Base-by-base conservation (phyloP, 2,797 vertebrate species). In the Triplophysa yarkandensis region DNA sequence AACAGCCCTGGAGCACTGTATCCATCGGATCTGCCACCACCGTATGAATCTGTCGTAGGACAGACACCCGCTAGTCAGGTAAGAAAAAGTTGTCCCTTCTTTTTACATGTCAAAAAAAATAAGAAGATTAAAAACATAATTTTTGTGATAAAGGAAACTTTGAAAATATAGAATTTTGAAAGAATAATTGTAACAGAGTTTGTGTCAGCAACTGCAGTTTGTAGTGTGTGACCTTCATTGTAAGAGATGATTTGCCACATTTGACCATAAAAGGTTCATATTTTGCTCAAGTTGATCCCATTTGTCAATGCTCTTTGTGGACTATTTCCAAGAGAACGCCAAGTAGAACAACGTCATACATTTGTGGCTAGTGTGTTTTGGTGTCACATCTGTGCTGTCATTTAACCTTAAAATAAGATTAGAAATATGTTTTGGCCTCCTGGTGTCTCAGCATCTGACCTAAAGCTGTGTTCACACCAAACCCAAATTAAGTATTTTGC, bases 11-110 rank as follows among this genome's bases (percentile, higher is more conserved):
- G 94, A 34, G 93, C 93, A 25, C 87, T 97, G 32, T 98, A 98
- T 79, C 97, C 98, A 0, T 84, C 95, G 0, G 98, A 99, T 82
- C 92, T 98, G 43, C 98, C 98, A 0, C 97, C 98, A n/a, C 96
- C 98, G 0, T 99, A 99, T 0, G 98, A 99, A 88, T 94, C 95
- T 2, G 94, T 99, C 68, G 92, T 98, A 77, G 93, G 95, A 14
- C 93, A 95, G 50, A 90, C 88, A 0, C 90, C 94, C 0, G 88
- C 93, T 82, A 92, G 92, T 63, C 96, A 96, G 95, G 98, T 99
- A 87, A 90, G 91, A 58, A 14, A 21, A 27, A 11, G 43, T 1
- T 4, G 1, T 43, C 9, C 48, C 36, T 14, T 9, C 44, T 36
- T 44, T 48, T 30, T 32, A 28, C 2, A 9, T 11, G n/a, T 3